Evolutionary conservation across 2,113 vertebrate species (phyloP), one percentile per base, ranked within the genome.

Genomic region (Aptenodytes patagonicus): DNA sequence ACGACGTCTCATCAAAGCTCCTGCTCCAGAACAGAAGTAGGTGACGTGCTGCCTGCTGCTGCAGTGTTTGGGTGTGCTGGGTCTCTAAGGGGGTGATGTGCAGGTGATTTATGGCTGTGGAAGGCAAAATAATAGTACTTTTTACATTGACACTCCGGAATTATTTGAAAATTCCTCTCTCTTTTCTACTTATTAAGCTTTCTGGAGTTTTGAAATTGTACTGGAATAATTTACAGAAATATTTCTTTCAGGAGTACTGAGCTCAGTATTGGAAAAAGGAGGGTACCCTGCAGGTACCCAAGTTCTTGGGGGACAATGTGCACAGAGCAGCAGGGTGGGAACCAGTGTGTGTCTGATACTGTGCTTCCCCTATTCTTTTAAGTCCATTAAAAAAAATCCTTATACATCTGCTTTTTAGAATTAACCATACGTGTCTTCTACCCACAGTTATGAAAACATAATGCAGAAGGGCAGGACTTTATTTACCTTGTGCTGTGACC

Each of bases 111-210:
- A 4, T 28, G 66, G 10, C 75, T 64, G 36, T n/a, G 44, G 26
- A 38, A 47, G 32, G 36, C 60, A 78, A 86, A 78, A 25, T 38
- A 12, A 38, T 1, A 5, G 32, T 13, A 24, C 21, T 88, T 75
- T 6, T 2, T 14, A 3, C 34, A 6, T 13, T 4, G 13, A 10
- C 17, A 16, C 15, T 28, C 6, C 0, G 3, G 8, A 46, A 18
- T 8, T 16, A 3, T 1, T 11, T 29, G 24, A 26, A 51, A 51
- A 69, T 36, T 7, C 26, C 44, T 20, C 5, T 14, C 44, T 6
- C 3, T 68, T 79, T 79, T 55, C 61, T n/a, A 0, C 72, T 46
- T 38, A 68, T 62, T 60, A 47, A 55, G 66, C 16, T 52, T 52
- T 26, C 60, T 88, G 66, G 57, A 66, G 15, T 18, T 38, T 34